These are phyloP conservation scores for Hystrix brachyura DNA, from an alignment of 2,113 vertebrate species.

Conservation along the genomic window DNA sequence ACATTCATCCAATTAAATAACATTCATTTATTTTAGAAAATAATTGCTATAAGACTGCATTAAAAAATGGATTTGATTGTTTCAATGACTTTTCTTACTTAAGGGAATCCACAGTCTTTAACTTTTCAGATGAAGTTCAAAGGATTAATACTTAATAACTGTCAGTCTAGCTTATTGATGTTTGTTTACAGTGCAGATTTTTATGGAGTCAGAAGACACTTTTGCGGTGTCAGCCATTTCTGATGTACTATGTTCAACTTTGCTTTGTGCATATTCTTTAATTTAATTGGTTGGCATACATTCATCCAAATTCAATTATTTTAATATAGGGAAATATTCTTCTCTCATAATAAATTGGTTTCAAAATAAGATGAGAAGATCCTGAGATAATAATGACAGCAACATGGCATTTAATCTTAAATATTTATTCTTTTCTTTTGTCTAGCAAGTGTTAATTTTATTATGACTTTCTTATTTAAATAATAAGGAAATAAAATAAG, in stretches of 20 bases:
- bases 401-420: not conserved
- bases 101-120: not conserved
- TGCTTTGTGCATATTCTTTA: conserved; percentile 1
- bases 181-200: conserved; percentile 51
- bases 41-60: not conserved
- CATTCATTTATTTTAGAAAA: conserved; percentile 52
- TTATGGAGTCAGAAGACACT: not conserved
- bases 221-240: conserved; percentile 6
- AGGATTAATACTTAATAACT: not conserved
- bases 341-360: not conserved
- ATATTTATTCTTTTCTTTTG: not conserved
- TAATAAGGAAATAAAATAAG: not conserved
- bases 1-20: conserved; percentile 18
- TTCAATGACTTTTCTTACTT: conserved; percentile 42
- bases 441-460: not conserved
- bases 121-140: conserved; percentile 24
- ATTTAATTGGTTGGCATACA: not conserved
- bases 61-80: conserved; percentile 48
- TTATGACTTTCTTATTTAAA: not conserved
- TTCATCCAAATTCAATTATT: not conserved
- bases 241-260: not conserved
- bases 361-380: not conserved
- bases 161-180: not conserved
- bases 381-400: not conserved
- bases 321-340: not conserved